Evolutionary conservation across 2,797 vertebrate species (phyloP).

Genomic region (Lepilemur septentrionalis): DNA sequence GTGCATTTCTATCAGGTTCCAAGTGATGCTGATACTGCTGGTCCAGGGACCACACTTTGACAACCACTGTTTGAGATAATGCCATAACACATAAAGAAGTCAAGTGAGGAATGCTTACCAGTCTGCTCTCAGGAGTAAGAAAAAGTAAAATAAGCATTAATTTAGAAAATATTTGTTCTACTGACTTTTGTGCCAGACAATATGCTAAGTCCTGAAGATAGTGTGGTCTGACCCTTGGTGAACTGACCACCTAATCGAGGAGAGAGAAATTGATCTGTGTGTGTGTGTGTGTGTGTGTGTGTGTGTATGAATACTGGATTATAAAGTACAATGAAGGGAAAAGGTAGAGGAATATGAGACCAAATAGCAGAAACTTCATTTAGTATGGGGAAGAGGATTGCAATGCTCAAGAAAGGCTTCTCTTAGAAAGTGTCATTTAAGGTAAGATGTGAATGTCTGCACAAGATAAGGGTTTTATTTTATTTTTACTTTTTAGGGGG

Average conservation of each 20-base stretch:
- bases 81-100: background rate
- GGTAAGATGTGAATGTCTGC: background rate
- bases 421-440: background rate
- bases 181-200: background rate
- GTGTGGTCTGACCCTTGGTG: background rate
- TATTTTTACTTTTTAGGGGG: constrained; percentile 41
- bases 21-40: background rate
- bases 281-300: no score
- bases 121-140: background rate
- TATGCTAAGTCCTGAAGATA: background rate
- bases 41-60: background rate
- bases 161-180: constrained; percentile 21
- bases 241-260: background rate
- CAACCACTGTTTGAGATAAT: background rate
- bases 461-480: background rate
- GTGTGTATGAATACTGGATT: background rate
- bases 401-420: background rate
- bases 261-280: background rate
- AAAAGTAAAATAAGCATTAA: background rate
- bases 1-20: background rate
- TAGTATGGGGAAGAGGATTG: background rate
- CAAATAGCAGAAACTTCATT: background rate
- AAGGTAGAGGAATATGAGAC: background rate
- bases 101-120: background rate
- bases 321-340: background rate